Evolutionary conservation across 2,113 vertebrate genomes (phyloP).

Genomic region (Sylvia atricapilla): DNA sequence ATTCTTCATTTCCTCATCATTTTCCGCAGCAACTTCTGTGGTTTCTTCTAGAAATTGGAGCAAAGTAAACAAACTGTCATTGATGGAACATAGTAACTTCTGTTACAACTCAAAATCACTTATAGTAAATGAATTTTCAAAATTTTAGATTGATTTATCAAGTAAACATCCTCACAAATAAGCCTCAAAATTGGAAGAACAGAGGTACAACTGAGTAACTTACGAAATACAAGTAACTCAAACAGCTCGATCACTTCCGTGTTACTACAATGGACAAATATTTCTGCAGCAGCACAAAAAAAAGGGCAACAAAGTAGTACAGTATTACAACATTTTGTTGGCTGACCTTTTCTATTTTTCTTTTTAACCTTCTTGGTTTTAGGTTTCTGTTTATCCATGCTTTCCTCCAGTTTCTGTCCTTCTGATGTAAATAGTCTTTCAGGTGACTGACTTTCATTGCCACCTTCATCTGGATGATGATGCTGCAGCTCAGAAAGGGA

Average conservation of each 20-base stretch:
- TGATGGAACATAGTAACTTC: neutral
- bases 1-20: conserved; percentile 59
- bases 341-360: conserved; percentile 81
- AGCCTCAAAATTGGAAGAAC: neutral
- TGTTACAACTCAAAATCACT: neutral
- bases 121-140: neutral
- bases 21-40: conserved; percentile 22
- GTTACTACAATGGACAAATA: neutral
- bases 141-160: neutral
- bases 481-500: conserved; percentile 56
- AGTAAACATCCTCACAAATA: neutral
- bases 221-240: neutral
- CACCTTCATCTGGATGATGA: conserved; percentile 13
- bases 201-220: neutral
- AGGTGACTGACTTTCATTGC: conserved; percentile 15
- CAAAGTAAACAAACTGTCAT: neutral
- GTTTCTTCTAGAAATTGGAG: conserved; percentile 63
- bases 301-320: neutral
- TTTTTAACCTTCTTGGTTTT: conserved; percentile 83
- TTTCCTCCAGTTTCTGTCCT: conserved; percentile 50
- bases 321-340: neutral
- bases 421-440: neutral
- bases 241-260: neutral
- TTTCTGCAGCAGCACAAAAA: neutral
- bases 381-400: conserved; percentile 53